Percentiles rank a stretch among this genome's conserved stretches.
phyloP scores from a whole-genome alignment of 37 sponge, comb jelly and placozoan genomes.

The Mnemiopsis leidyi region DNA sequence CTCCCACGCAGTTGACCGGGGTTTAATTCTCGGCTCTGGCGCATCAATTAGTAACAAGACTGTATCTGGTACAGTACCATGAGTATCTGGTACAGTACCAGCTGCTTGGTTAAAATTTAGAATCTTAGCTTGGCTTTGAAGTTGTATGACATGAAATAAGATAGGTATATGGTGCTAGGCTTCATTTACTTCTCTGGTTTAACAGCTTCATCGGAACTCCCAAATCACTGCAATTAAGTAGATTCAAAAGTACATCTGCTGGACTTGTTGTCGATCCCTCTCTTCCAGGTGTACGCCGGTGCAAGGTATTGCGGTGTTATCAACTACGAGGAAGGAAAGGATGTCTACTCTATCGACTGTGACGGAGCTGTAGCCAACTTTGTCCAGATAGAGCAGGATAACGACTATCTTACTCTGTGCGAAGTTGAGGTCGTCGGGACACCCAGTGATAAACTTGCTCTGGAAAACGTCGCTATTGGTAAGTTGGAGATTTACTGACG shows the following conservation, averaged over 20 bases:
- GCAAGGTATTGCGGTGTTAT: background rate
- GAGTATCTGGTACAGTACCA: too few relatives aligned
- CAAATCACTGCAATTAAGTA: background rate
- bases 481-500: background rate
- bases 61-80: too few relatives aligned
- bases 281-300: background rate
- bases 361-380: background rate
- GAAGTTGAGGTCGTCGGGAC: background rate
- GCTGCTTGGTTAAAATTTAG: too few relatives aligned
- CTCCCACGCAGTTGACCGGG: too few relatives aligned
- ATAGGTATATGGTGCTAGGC: too few relatives aligned
- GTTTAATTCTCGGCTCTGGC: too few relatives aligned
- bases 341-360: background rate
- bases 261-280: too few relatives aligned
- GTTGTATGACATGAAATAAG: too few relatives aligned
- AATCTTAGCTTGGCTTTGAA: too few relatives aligned
- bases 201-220: background rate
- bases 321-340: background rate
- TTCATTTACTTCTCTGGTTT: background rate
- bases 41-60: too few relatives aligned
- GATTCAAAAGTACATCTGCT: too few relatives aligned
- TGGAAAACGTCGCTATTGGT: background rate
- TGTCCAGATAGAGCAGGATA: background rate
- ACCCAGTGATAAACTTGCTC: background rate
- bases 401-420: constrained; percentile 9